These are phyloP conservation scores for Drosophila subquinaria DNA, from an alignment of 2,888 invertebrate species.

Conservation along the genomic window DNA sequence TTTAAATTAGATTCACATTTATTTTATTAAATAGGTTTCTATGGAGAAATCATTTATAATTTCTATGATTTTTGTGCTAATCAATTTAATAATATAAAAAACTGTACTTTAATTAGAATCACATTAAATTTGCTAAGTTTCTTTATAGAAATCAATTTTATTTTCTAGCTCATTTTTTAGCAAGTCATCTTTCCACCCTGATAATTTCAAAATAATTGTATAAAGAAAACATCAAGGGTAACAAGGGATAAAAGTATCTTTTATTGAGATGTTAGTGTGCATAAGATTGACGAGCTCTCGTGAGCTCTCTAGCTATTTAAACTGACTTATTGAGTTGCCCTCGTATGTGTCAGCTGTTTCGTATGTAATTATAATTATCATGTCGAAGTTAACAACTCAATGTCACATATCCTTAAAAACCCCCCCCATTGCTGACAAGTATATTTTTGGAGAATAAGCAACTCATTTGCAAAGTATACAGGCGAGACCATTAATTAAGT, in stretches of 20 bases:
- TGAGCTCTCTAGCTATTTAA: constrained; percentile 5
- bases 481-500: constrained; percentile 26
- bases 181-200: constrained; percentile 7
- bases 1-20: no score
- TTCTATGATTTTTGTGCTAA: no score
- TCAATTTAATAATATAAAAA: no score
- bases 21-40: no score
- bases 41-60: no score
- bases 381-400: constrained; percentile 60
- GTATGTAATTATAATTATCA: constrained; percentile 52
- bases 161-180: not conserved
- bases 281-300: constrained; percentile 1
- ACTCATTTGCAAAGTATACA: constrained; percentile 21
- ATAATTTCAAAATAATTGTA: not conserved
- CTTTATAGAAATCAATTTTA: no score
- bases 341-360: constrained; percentile 33
- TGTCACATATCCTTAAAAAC: constrained; percentile 17
- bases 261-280: constrained; percentile 1
- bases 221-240: not conserved
- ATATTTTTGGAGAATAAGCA: constrained; percentile 19
- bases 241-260: not conserved
- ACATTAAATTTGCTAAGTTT: no score
- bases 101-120: no score
- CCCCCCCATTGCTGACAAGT: constrained; percentile 10
- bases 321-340: constrained; percentile 11